phyloP scores from a whole-genome alignment of 2,113 vertebrate genomes.

The Seriola dumerili region DNA sequence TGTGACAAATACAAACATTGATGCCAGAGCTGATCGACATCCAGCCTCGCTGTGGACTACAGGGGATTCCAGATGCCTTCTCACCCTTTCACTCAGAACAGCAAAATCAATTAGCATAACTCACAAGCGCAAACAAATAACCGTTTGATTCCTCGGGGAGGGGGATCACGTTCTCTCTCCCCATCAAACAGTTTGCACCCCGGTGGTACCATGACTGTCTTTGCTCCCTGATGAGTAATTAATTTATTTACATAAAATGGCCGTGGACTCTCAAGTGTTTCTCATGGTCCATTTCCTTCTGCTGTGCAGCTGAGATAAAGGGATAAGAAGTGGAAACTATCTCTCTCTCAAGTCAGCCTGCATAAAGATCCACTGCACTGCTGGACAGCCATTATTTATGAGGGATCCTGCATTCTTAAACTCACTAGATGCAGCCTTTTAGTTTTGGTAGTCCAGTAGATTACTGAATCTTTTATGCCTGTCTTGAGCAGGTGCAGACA shows the following conservation, averaged over 20 bases:
- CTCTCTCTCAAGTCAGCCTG: slow-evolving; percentile 31
- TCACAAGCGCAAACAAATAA: slow-evolving; percentile 32
- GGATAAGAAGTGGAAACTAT: slow-evolving; percentile 24
- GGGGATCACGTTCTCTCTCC: slow-evolving; percentile 12
- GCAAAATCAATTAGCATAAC: slow-evolving; percentile 60
- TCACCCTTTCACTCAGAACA: not conserved
- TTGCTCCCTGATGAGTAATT: slow-evolving; percentile 54
- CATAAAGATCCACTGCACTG: slow-evolving; percentile 52
- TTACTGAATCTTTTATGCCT: slow-evolving; percentile 61
- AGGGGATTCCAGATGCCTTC: not conserved
- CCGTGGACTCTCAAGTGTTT: slow-evolving; percentile 40
- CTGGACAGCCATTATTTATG: slow-evolving; percentile 66
- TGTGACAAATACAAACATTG: slow-evolving; percentile 24
- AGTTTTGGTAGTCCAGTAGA: slow-evolving; percentile 29
- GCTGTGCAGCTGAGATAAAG: slow-evolving; percentile 21
- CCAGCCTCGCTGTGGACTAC: not conserved
- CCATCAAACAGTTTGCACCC: slow-evolving; percentile 47
- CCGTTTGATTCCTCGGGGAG: slow-evolving; percentile 37
- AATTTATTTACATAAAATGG: slow-evolving; percentile 52
- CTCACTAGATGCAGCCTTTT: slow-evolving; percentile 44
- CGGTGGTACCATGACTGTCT: slow-evolving; percentile 20
- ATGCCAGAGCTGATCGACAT: slow-evolving; percentile 29
- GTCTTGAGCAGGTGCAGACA: slow-evolving; percentile 30
- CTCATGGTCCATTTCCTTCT: slow-evolving; percentile 1
- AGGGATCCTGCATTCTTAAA: slow-evolving; percentile 41